Base-by-base conservation (phyloP, 2,113 vertebrate species). In the Petromus typicus region DNA sequence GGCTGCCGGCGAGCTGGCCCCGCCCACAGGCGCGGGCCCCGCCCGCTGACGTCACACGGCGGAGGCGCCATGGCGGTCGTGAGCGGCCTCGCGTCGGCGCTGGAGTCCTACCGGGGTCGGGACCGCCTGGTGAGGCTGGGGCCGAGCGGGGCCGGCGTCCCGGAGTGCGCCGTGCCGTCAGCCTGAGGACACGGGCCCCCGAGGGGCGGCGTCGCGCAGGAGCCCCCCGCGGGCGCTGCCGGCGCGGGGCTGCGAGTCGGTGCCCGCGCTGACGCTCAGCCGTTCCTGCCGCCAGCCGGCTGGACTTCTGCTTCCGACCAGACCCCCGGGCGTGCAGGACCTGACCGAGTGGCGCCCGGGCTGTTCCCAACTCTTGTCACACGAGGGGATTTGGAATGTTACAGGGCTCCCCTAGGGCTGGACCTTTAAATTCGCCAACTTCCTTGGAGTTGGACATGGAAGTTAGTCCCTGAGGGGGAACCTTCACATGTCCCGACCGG, bases 81-180 rank as follows among this genome's bases (percentile, higher is more conserved):
- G 90, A 34, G 98, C 84, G 94, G 97, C 11, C 93, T 99, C 40
- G 98, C 98, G 7, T 96, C 98, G 1, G 86, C 98, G 37, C 97
- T 99, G 94, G 99, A 99, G 97, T 99, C 99, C 0, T 99, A 99
- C 97, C 98, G 99, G 95, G 99, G 99, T 32, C 99, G 99, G 73
- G 99, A 99, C 96, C 99, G 99, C 97, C 97, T 99, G 98, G 99
- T 99, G 98, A 99, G 99, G 98, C 92, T 23, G 7, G 61, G 95
- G 63, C 32, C 23, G 27, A 73, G 45, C 69, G 45, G 25, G 63
- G 54, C 91, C 25, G 7, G 86, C 69, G 75, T 56, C 61, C 54
- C 13, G 48, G 59, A 61, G 32, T 51, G 7, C 22, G 9, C 64
- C 22, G 61, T 2, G 3, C 69, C 27, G 48, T 89, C 79, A 17